phyloP scores from a whole-genome alignment of 2,888 invertebrate species.

The Pimpla rufipes region DNA sequence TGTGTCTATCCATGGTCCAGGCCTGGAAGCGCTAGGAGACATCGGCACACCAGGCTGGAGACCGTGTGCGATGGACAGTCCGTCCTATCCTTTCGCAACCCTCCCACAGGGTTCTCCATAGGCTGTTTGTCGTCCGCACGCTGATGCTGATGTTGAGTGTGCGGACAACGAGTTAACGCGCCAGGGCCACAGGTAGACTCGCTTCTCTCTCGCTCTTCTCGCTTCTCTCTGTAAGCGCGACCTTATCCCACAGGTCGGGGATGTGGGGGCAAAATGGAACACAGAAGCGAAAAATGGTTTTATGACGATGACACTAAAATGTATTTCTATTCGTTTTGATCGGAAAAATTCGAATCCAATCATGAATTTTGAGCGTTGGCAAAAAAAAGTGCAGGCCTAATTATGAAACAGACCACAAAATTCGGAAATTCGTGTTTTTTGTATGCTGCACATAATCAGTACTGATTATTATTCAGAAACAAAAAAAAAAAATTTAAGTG shows the following conservation, averaged over 20 bases:
- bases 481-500: too few relatives aligned
- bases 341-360: too few relatives aligned
- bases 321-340: too few relatives aligned
- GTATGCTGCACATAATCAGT: too few relatives aligned
- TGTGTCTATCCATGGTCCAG: constrained; percentile 12
- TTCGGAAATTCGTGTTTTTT: too few relatives aligned
- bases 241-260: neutral
- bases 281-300: too few relatives aligned
- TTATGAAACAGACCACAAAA: too few relatives aligned
- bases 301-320: too few relatives aligned
- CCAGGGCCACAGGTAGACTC: constrained; percentile 18
- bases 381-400: too few relatives aligned
- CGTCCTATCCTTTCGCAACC: neutral
- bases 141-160: constrained; percentile 4
- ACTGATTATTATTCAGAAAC: too few relatives aligned
- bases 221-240: neutral
- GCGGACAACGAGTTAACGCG: constrained; percentile 48
- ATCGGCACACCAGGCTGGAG: neutral
- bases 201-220: neutral
- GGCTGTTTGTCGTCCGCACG: constrained; percentile 18
- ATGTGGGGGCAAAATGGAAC: too few relatives aligned
- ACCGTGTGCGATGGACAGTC: neutral
- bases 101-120: neutral
- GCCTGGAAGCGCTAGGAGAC: neutral
- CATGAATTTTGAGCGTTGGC: too few relatives aligned